phyloP scores from a whole-genome alignment of 2,797 vertebrate species.

The Glyptemys insculpta region DNA sequence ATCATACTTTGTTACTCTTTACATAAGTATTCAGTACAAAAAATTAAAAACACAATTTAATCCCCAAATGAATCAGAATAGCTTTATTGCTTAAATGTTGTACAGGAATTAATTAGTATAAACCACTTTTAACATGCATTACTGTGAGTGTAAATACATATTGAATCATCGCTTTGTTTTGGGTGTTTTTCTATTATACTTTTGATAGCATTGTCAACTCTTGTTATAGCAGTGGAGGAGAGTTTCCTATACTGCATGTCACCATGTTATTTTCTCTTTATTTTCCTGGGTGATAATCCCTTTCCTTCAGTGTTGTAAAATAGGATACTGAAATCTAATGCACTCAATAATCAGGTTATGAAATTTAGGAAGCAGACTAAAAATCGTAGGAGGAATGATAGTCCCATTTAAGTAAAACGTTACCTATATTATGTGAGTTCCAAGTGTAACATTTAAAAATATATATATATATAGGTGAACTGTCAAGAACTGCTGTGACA shows the following conservation, averaged over 20 bases:
- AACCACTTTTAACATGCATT: conserved; percentile 21
- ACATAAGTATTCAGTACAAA: background rate
- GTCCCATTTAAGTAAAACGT: background rate
- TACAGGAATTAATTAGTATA: conserved; percentile 28
- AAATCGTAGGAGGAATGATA: background rate
- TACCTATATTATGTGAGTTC: conserved; percentile 9
- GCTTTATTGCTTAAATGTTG: conserved; percentile 46
- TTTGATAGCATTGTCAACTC: conserved; percentile 34
- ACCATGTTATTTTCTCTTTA: conserved; percentile 10
- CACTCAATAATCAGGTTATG: background rate
- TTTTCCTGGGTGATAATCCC: background rate
- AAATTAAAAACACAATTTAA: conserved; percentile 54
- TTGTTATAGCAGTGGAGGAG: conserved; percentile 17
- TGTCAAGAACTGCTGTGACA: conserved; percentile 29
- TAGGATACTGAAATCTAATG: background rate
- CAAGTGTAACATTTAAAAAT: background rate
- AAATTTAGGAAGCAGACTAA: conserved; percentile 7
- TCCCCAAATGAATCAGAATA: conserved; percentile 67
- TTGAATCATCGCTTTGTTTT: conserved; percentile 34
- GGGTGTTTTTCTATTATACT: conserved; percentile 28
- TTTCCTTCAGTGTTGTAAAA: background rate
- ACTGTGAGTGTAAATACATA: conserved; percentile 30
- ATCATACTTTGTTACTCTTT: background rate
- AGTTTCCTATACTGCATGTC: conserved; percentile 30
- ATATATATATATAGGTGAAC: conserved; percentile 24